A percentile compares a stretch with the other conserved stretches of the same genome.
phyloP scores from a whole-genome alignment of 2,113 vertebrate species.

The Zosterops japonicus region DNA sequence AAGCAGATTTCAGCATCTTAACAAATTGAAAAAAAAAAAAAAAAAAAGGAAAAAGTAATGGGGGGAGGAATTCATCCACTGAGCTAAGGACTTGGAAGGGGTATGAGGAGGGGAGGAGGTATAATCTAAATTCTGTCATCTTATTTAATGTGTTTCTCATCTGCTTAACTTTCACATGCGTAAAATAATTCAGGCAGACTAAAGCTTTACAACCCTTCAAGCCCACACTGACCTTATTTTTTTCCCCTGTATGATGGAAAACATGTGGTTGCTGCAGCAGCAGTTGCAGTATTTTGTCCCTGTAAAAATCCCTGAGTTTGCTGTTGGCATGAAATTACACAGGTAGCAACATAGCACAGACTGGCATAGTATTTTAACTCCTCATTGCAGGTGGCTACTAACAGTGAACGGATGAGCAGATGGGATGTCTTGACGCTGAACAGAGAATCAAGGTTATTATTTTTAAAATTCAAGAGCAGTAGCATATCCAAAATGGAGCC shows the following conservation, averaged over 20 bases:
- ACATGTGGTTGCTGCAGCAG: constrained; percentile 58
- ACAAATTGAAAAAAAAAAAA: constrained; percentile 73
- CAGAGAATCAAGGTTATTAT: background rate
- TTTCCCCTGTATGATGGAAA: constrained; percentile 17
- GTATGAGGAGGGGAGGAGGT: background rate
- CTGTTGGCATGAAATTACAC: background rate
- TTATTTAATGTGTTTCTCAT: constrained; percentile 76
- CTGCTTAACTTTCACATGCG: constrained; percentile 77
- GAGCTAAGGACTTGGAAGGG: constrained; percentile 52
- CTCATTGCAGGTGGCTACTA: background rate
- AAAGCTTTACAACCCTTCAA: constrained; percentile 67
- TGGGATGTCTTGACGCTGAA: background rate
- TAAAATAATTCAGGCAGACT: constrained; percentile 72
- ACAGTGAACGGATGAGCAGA: background rate
- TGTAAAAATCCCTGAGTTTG: constrained; percentile 10
- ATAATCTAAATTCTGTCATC: constrained; percentile 74
- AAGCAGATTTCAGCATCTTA: constrained; percentile 84
- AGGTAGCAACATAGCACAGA: background rate
- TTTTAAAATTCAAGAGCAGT: background rate
- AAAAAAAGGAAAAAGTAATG: background rate
- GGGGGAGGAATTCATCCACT: constrained; percentile 43
- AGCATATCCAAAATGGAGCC: background rate
- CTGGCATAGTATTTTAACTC: background rate
- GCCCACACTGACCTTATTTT: constrained; percentile 65
- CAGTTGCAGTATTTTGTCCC: constrained; percentile 32